Percentiles rank a stretch among this genome's conserved stretches.
Conservation (phyloP, 2,113 vertebrate species). For the Platycercus adscitus region DNA sequence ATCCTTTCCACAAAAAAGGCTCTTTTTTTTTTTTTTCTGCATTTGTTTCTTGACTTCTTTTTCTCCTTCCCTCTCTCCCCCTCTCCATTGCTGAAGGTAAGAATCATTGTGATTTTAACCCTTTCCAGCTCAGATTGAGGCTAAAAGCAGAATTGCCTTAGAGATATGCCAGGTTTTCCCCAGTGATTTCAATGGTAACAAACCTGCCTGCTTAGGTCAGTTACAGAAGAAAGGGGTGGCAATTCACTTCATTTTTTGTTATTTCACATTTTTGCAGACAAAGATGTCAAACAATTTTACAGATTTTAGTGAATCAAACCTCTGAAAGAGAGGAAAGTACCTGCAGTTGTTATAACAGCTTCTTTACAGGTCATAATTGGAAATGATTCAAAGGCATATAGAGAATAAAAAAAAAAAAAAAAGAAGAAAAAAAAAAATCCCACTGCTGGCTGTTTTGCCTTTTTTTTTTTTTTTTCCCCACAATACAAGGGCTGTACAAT, state of each 20-base stretch:
- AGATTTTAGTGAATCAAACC: background rate
- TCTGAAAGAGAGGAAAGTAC: background rate
- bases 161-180: background rate
- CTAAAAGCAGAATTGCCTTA: background rate
- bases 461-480: background rate
- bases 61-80: background rate
- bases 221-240: background rate
- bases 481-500: background rate
- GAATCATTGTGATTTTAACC: constrained; percentile 23
- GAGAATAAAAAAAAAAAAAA: background rate
- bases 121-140: background rate
- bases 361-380: background rate
- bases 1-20: background rate
- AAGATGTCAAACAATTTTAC: background rate
- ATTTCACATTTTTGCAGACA: background rate
- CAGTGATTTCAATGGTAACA: background rate
- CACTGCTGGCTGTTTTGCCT: background rate
- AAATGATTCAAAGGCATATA: background rate
- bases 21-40: too few relatives aligned
- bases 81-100: background rate
- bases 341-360: background rate
- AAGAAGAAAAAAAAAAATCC: background rate
- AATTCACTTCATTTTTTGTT: background rate
- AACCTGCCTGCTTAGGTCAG: background rate
- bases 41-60: background rate